A percentile compares a stretch with the other conserved stretches of the same genome.
Conservation (phyloP, 2,113 vertebrate species). For the Dasyurus viverrinus region DNA sequence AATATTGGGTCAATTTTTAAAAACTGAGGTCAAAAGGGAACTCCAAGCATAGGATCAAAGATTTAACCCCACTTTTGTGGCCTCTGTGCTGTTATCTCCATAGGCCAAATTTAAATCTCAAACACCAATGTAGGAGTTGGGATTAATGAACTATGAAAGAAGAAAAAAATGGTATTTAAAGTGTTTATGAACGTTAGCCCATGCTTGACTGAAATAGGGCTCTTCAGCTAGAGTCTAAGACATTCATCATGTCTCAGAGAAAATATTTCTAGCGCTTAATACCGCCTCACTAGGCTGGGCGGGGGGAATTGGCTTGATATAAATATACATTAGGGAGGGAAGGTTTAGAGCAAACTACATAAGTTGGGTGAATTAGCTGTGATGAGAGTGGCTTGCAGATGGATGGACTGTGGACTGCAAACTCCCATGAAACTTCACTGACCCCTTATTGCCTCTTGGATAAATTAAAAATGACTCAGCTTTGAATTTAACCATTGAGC, state of each 20-base stretch:
- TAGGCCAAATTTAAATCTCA: constrained; percentile 63
- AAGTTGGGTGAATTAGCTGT: background rate
- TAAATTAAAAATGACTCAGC: background rate
- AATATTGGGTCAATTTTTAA: constrained; percentile 65
- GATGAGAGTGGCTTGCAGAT: background rate
- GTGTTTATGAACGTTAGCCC: constrained; percentile 69
- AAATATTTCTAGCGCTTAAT: background rate
- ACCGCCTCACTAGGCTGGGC: background rate
- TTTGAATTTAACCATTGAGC: background rate
- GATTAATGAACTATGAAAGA: constrained; percentile 79
- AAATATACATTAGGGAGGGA: background rate
- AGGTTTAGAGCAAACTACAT: background rate
- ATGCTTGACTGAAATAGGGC: constrained; percentile 51
- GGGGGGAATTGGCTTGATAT: background rate
- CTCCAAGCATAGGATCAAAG: constrained; percentile 53
- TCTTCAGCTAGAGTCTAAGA: constrained; percentile 74
- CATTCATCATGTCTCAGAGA: constrained; percentile 70
- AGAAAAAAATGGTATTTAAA: constrained; percentile 65
- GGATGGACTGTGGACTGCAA: background rate
- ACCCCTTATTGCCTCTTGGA: background rate
- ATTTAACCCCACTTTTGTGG: constrained; percentile 73
- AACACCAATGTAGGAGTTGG: constrained; percentile 38
- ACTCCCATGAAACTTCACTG: background rate
- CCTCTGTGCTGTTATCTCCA: constrained; percentile 64
- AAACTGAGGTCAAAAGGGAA: constrained; percentile 61